These are phyloP conservation scores for Amblyopsis rosae DNA, from an alignment of 2,113 vertebrate genomes.

Conservation along the genomic window DNA sequence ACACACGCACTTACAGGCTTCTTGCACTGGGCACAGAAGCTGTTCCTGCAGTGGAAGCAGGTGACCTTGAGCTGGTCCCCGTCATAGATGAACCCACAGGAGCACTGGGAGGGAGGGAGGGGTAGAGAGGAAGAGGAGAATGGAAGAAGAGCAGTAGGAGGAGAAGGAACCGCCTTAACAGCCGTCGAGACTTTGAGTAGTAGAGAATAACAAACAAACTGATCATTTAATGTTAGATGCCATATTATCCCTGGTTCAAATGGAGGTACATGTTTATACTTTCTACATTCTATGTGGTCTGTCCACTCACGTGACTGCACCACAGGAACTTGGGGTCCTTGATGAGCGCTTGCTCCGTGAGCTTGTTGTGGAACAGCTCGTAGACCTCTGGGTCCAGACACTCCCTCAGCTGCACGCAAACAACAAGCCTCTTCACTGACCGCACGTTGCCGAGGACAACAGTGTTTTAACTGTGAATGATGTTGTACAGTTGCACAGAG, in stretches of 20 bases:
- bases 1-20: conserved; percentile 79
- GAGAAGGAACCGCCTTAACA: too few species aligned
- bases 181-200: too few species aligned
- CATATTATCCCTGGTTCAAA: too few species aligned
- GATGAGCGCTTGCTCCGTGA: conserved; percentile 88
- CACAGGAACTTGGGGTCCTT: conserved; percentile 90
- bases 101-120: conserved; percentile 73
- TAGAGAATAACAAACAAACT: too few species aligned
- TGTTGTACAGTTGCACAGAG: too few species aligned
- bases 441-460: too few species aligned
- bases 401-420: conserved; percentile 81
- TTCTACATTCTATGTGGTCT: conserved; percentile 22
- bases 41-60: conserved; percentile 84
- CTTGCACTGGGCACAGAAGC: conserved; percentile 89
- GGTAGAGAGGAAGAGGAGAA: not conserved
- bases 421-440: conserved; percentile 39
- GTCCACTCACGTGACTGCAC: conserved; percentile 85
- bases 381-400: conserved; percentile 87
- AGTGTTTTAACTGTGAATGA: too few species aligned
- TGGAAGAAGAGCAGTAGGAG: conserved; percentile 38
- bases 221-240: too few species aligned
- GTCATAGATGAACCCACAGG: conserved; percentile 92
- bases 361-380: conserved; percentile 86
- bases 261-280: too few species aligned
- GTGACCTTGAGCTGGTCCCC: conserved; percentile 86